phyloP scores from a whole-genome alignment of 2,888 invertebrate genomes.

The Nomada hirtipes region DNA sequence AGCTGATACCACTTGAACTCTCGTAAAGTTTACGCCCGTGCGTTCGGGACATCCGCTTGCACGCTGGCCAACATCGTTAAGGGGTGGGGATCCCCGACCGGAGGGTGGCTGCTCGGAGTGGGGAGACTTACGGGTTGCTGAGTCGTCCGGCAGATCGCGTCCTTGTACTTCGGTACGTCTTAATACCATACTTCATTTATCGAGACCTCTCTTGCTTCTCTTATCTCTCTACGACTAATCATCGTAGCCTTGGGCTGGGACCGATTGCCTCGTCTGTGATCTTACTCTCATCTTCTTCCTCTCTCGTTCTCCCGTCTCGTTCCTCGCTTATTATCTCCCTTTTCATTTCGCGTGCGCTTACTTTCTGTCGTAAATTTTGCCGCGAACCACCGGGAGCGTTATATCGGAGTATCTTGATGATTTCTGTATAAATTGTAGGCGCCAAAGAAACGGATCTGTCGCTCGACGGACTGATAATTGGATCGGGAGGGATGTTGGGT shows the following conservation, averaged over 20 bases:
- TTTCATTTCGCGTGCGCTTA: conserved; percentile 47
- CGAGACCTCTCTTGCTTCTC: conserved; percentile 27
- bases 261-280: conserved; percentile 26
- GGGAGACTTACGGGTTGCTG: conserved; percentile 81
- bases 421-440: conserved; percentile 42
- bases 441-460: conserved; percentile 38
- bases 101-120: conserved; percentile 56
- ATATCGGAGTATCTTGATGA: conserved; percentile 53
- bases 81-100: conserved; percentile 53
- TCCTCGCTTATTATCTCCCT: conserved; percentile 49
- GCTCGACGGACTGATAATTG: conserved; percentile 35
- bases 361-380: conserved; percentile 49
- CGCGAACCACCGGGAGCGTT: conserved; percentile 40
- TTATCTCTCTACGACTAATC: conserved; percentile 52
- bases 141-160: conserved; percentile 82
- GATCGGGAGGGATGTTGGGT: conserved; percentile 10
- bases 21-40: conserved; percentile 82
- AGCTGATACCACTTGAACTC: conserved; percentile 81
- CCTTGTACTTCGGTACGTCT: conserved; percentile 57
- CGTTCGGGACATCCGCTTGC: conserved; percentile 63
- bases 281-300: neutral
- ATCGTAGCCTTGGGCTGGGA: conserved; percentile 50
- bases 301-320: neutral
- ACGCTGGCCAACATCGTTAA: conserved; percentile 28
- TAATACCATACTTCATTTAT: conserved; percentile 55